Evolutionary conservation across 1,140 invertebrate genomes (phyloP), one percentile per base, ranked within the genome.

Genomic region (Scaptomyza graminum): DNA sequence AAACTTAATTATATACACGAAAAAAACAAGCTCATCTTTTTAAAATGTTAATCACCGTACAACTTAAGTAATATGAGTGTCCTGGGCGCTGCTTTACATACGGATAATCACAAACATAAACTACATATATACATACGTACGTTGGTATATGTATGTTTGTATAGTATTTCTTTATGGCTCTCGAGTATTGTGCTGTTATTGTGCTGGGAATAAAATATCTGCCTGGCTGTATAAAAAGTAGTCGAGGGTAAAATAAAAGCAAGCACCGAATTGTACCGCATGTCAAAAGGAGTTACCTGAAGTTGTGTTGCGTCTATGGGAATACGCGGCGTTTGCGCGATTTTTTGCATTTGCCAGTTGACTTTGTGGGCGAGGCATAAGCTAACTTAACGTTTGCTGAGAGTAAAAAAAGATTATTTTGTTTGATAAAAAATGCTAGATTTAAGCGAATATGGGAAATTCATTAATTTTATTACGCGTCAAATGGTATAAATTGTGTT

Each of bases 221-320:
- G 69, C 69, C 62, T 67, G 70, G 82, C 74, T 76, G 78, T 87
- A 82, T 87, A 87, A 87, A 74, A 81, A 84, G 74, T 87, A 81
- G 85, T 66, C 82, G 62, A 73, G 83, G 83, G 83, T 85, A 82
- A 82, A 87, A 85, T 85, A 87, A 87, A 88, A 82, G 83, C 69
- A 77, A 87, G 77, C 57, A 78, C 72, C 68, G 73, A 73, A 47
- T 66, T 28, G 28, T 7, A 75, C 59, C 72, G 60, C 64, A 77
- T 69, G 68, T 62, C 56, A 64, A 74, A 70, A 70, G 76, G 60
- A 80, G 56, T 75, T 62, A 72, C 60, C 73, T 61, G 54, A 85
- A 79, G 80, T 73, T 81, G 55, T 81, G 60, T 54, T 74, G 77
- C 72, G 71, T 64, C 83, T 72, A 50, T 65, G 82, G 82, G 82